A percentile compares a stretch with the other conserved stretches of the same genome.
Conservation (phyloP, 2,797 vertebrate genomes). For the Valencia hispanica region DNA sequence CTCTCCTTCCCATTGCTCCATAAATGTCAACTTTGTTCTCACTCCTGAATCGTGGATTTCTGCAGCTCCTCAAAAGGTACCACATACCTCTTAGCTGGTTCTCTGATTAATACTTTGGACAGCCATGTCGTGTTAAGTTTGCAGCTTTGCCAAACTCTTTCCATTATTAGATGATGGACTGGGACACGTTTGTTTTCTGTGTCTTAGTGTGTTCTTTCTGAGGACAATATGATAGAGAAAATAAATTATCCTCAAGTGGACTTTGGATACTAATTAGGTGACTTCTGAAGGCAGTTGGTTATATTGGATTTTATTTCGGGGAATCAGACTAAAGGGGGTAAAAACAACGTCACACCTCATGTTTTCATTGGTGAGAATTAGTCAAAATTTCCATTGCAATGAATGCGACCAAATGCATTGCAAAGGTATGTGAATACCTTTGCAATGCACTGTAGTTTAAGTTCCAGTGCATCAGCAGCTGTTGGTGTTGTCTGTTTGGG, state of each 20-base stretch:
- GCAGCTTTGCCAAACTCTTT: background rate
- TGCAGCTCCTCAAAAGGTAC: background rate
- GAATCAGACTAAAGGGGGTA: background rate
- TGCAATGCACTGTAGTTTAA: background rate
- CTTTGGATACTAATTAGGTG: too few species aligned
- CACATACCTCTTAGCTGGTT: background rate
- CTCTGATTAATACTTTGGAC: background rate
- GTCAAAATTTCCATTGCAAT: too few species aligned
- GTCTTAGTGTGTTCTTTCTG: too few species aligned
- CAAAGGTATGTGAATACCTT: background rate
- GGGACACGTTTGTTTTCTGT: background rate
- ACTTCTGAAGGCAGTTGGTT: too few species aligned
- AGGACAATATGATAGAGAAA: too few species aligned
- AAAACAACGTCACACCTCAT: background rate
- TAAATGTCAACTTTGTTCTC: background rate
- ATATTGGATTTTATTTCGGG: background rate
- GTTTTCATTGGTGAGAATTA: too few species aligned
- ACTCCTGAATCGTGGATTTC: background rate
- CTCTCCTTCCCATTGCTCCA: background rate
- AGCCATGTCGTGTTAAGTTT: background rate
- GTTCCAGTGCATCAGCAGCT: conserved; percentile 17
- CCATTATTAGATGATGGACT: background rate
- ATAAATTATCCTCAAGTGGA: too few species aligned
- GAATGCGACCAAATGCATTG: background rate
- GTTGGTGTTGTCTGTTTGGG: conserved; percentile 25